Conservation (phyloP, 1,140 invertebrate species). For the Bombus pyrosoma region DNA sequence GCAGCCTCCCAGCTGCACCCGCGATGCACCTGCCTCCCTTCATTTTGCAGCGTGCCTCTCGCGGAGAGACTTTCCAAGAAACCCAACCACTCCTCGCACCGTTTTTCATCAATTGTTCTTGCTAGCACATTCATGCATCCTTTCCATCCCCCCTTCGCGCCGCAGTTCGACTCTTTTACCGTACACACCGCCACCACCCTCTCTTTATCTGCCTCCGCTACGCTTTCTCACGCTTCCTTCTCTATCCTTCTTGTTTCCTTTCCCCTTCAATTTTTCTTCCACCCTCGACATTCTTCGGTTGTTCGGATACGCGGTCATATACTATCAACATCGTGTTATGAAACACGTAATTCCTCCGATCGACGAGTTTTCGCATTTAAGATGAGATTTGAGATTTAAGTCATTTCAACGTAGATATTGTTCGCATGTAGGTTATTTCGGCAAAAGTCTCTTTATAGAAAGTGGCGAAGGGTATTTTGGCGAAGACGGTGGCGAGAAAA, state of each 20-base stretch:
- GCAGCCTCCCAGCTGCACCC: slow-evolving; percentile 70
- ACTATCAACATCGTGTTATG: no score
- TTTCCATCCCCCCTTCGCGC: slow-evolving; percentile 1
- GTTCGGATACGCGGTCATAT: neutral
- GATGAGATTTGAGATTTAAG: no score
- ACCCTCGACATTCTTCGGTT: neutral
- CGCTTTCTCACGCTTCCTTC: slow-evolving; percentile 39
- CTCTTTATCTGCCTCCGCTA: slow-evolving; percentile 49
- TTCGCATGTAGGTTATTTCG: no score
- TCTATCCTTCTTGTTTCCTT: neutral
- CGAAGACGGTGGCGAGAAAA: no score
- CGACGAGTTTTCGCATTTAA: neutral
- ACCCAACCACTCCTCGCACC: slow-evolving; percentile 61
- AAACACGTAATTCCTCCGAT: no score
- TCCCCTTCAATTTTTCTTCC: neutral
- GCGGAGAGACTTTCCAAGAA: slow-evolving; percentile 66
- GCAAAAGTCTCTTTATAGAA: no score
- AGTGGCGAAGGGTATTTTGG: no score
- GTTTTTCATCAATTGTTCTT: slow-evolving; percentile 73
- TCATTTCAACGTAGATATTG: no score
- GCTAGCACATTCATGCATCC: slow-evolving; percentile 60
- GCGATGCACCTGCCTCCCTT: slow-evolving; percentile 72
- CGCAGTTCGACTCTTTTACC: slow-evolving; percentile 33
- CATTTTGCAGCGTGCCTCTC: slow-evolving; percentile 58
- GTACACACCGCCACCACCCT: slow-evolving; percentile 20